Conservation (phyloP, 2,888 invertebrate species). For the Thalpophila matura region DNA sequence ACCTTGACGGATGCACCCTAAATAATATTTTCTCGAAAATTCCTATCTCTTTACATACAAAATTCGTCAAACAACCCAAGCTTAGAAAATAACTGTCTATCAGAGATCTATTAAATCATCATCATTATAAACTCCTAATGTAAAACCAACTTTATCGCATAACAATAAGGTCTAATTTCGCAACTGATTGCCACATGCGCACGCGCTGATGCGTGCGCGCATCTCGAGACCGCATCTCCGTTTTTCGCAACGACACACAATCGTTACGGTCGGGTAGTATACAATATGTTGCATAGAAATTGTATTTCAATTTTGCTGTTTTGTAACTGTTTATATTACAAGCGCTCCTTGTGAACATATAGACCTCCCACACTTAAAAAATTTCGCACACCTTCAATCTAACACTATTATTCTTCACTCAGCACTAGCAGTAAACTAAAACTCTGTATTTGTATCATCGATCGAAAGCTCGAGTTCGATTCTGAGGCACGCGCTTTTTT, state of each 20-base stretch:
- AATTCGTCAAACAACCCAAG: slow-evolving; percentile 12
- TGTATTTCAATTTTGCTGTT: slow-evolving; percentile 45
- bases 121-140: slow-evolving; percentile 1
- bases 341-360: no score
- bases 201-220: slow-evolving; percentile 62
- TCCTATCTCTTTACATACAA: not conserved
- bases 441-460: no score
- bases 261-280: slow-evolving; percentile 40
- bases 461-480: no score
- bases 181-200: slow-evolving; percentile 24
- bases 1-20: no score
- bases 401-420: no score
- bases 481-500: no score
- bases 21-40: slow-evolving; percentile 5
- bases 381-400: no score
- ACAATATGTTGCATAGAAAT: slow-evolving; percentile 55
- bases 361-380: no score
- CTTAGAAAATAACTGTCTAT: slow-evolving; percentile 37
- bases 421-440: no score
- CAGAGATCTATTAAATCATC: slow-evolving; percentile 35
- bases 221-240: slow-evolving; percentile 73
- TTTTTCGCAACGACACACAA: slow-evolving; percentile 70
- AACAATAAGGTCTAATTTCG: slow-evolving; percentile 19
- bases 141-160: slow-evolving; percentile 5
- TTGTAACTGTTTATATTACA: slow-evolving; percentile 37